phyloP scores from a whole-genome alignment of 2,888 invertebrate species.

The Trimorus sp. region DNA sequence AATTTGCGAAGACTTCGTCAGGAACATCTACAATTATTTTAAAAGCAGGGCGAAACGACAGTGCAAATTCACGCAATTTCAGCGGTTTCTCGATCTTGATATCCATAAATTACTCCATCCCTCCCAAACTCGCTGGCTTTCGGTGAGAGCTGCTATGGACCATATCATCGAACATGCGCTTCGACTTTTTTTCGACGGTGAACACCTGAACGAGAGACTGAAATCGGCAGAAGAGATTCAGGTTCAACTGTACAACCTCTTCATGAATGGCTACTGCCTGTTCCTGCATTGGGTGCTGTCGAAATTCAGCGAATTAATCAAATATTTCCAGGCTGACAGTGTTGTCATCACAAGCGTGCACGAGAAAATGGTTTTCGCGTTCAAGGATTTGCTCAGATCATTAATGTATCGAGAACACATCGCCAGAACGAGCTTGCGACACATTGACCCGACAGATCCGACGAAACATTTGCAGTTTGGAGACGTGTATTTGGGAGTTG shows the following conservation, averaged over 20 bases:
- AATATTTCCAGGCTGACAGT: slow-evolving; percentile 64
- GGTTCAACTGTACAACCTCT: slow-evolving; percentile 60
- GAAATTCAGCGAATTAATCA: slow-evolving; percentile 60
- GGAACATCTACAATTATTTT: slow-evolving; percentile 37
- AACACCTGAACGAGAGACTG: slow-evolving; percentile 52
- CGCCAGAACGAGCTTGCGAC: slow-evolving; percentile 32
- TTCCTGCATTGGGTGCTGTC: slow-evolving; percentile 64
- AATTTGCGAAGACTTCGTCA: slow-evolving; percentile 20
- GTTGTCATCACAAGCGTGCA: slow-evolving; percentile 54
- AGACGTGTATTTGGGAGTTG: slow-evolving; percentile 62
- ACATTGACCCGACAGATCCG: slow-evolving; percentile 58
- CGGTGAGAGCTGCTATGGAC: slow-evolving; percentile 31
- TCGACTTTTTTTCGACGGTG: slow-evolving; percentile 67
- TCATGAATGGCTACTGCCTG: slow-evolving; percentile 64
- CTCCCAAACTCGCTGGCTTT: slow-evolving; percentile 53
- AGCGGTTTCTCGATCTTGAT: slow-evolving; percentile 35
- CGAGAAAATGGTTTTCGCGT: slow-evolving; percentile 51
- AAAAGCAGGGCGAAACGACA: slow-evolving; percentile 32
- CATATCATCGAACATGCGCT: slow-evolving; percentile 43
- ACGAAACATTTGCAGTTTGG: slow-evolving; percentile 35
- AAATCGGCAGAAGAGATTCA: slow-evolving; percentile 64
- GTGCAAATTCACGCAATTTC: slow-evolving; percentile 31
- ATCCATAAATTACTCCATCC: slow-evolving; percentile 46
- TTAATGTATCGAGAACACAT: slow-evolving; percentile 67
- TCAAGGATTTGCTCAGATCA: slow-evolving; percentile 56